Conservation (phyloP, 1,140 invertebrate species). For the Melanaphis sacchari region DNA sequence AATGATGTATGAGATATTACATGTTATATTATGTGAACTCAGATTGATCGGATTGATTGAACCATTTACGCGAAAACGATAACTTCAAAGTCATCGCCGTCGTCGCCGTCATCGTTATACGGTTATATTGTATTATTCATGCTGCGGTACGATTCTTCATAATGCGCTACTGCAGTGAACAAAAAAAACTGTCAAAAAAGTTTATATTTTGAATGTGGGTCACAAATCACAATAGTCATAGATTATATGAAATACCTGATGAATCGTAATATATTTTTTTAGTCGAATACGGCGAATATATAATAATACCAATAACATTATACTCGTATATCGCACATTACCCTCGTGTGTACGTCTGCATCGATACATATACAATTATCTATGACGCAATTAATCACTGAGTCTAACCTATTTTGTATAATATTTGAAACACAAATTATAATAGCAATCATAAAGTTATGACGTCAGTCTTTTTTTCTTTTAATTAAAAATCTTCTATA, state of each 20-base stretch:
- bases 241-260: not conserved
- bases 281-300: too few species aligned
- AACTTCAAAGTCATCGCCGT: not conserved
- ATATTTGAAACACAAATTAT: too few species aligned
- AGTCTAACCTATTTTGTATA: too few species aligned
- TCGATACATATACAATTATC: too few species aligned
- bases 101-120: not conserved
- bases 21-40: not conserved
- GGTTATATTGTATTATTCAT: not conserved
- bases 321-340: not conserved
- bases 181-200: not conserved
- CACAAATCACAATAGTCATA: not conserved
- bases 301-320: too few species aligned
- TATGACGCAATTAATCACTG: too few species aligned
- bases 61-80: slow-evolving; percentile 5
- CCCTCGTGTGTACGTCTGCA: too few species aligned
- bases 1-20: slow-evolving; percentile 3
- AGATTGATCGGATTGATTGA: slow-evolving; percentile 13
- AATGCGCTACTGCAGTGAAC: not conserved
- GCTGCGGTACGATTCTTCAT: not conserved
- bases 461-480: too few species aligned
- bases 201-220: not conserved
- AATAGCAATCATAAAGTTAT: too few species aligned
- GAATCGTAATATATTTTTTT: not conserved
- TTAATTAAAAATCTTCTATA: too few species aligned